Evolutionary conservation across 2,888 invertebrate genomes (phyloP).

Genomic region (Nemapogon koenigi): DNA sequence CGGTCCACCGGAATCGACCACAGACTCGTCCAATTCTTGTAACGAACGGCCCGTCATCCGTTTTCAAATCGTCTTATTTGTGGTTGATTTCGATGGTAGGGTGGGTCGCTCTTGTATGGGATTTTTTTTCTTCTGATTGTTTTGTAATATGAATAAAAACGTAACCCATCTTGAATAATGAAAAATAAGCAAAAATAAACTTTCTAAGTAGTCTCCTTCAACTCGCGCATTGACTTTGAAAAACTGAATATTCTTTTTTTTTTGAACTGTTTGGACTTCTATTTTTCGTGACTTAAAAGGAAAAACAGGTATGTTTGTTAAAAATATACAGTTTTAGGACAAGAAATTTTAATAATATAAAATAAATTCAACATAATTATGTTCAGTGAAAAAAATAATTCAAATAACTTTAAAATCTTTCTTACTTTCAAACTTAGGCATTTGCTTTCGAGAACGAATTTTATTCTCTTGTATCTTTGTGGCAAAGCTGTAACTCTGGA

Average conservation of each 20-base stretch:
- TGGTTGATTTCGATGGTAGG: background rate
- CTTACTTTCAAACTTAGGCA: background rate
- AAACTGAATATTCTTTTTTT: background rate
- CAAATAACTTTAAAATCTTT: background rate
- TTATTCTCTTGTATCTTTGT: background rate
- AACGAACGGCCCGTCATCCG: no score
- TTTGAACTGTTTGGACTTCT: background rate
- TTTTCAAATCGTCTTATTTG: no score
- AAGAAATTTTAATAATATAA: background rate
- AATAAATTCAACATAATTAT: background rate
- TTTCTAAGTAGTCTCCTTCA: background rate
- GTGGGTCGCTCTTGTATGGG: background rate
- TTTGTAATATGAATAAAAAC: background rate
- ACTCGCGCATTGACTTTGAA: background rate
- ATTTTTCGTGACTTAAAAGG: background rate
- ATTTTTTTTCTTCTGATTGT: no score
- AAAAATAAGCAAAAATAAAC: background rate
- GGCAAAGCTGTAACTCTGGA: background rate
- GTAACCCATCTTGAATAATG: background rate
- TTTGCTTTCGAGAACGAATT: background rate
- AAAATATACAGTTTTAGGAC: background rate
- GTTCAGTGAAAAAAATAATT: background rate
- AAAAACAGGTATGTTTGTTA: background rate
- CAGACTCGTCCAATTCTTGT: no score
- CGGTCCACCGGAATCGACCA: no score